Conservation (phyloP, 2,888 invertebrate species). For the Clunio marinus region DNA sequence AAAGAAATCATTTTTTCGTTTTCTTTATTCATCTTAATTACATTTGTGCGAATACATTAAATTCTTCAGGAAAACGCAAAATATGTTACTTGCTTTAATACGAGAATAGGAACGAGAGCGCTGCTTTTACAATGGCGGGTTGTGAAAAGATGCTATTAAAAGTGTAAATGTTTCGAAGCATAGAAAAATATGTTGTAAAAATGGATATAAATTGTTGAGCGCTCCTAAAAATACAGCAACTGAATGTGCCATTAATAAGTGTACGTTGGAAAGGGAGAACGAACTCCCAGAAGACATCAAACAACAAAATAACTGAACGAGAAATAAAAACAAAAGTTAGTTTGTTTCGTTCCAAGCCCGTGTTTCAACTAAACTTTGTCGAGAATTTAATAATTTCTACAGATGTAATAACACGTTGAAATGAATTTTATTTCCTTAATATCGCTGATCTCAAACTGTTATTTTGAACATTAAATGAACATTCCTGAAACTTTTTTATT, state of each 20-base stretch:
- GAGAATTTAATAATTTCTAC: no score
- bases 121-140: not conserved
- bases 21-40: slow-evolving; percentile 19
- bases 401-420: no score
- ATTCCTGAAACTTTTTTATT: no score
- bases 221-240: slow-evolving; percentile 17
- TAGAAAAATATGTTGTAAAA: slow-evolving; percentile 16
- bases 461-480: no score
- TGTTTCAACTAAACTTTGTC: no score
- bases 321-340: not conserved
- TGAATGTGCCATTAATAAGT: slow-evolving; percentile 15
- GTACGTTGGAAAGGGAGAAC: no score
- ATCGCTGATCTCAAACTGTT: no score
- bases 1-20: slow-evolving; percentile 14
- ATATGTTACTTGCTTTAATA: not conserved
- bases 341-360: no score
- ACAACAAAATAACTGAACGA: not conserved
- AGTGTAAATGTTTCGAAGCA: slow-evolving; percentile 8
- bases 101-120: not conserved
- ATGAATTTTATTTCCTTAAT: no score
- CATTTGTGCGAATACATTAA: slow-evolving; percentile 22
- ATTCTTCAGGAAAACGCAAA: not conserved
- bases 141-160: not conserved
- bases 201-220: slow-evolving; percentile 15
- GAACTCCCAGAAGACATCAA: slow-evolving; percentile 13